Evolutionary conservation across 2,888 invertebrate species (phyloP), one percentile per base, ranked within the genome.

Genomic region (Pedicia rivosa): DNA sequence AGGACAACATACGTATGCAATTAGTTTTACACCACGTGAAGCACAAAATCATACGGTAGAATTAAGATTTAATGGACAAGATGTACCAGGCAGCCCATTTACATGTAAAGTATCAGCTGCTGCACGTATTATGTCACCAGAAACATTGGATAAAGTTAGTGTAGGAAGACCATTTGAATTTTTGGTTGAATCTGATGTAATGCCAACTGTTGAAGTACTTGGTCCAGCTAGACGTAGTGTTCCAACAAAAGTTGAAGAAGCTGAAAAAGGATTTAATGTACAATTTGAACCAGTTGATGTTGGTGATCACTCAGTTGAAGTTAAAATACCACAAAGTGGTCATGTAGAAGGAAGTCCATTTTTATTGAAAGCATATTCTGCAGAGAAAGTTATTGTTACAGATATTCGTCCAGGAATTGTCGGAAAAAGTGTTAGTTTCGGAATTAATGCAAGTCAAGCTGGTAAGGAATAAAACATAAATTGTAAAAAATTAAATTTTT

Each of bases 311-410:
- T 87, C 87, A 44, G 83, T 91, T 32, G 90, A 91, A 65, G 66
- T 70, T 2, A 64, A 69, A 10, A 49, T 70, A 27, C 65, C 68
- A 1, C 64, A 66, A 24, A 82, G 78, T 27, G 79, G 82, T 1
- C 84, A 86, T 48, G 83, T 95, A 0, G 87, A 86, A 55, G 95
- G 94, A 33, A 91, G 91, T 55, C 97, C 97, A 10, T 95, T 95
- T 58, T 66, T 90, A 19, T 80, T 92, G 37, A 94, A 95, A 56
- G 94, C 92, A 7, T 98, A 92, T 62, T 94, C 97, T 52, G 87
- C 94, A 0, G 78, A 79, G 44, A 78, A 87, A 55, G 95, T 97
- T n/a, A 80, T 81, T 42, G 88, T 98, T 8, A 86, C 90, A 0
- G 91, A 94, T 50, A 90, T 95, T 46, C 81, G 82, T 10, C 81